Base-by-base conservation (phyloP, 92 coral and sea anemone species). In the Parazoanthus atlanticus region DNA sequence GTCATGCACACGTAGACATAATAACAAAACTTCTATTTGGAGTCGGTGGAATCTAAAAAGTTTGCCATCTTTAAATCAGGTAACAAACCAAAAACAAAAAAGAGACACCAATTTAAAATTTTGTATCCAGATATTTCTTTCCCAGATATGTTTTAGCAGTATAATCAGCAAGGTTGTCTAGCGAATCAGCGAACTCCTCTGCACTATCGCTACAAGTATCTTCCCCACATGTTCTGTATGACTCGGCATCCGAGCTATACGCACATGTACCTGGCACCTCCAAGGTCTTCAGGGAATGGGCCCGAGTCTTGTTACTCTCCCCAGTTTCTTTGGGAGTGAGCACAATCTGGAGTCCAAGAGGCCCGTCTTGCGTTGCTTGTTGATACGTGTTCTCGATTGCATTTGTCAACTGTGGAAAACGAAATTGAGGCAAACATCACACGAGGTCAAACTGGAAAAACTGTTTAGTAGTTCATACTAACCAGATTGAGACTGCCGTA, bases 131-230 rank as follows among this genome's bases (percentile, higher is more conserved):
- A 47, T 71, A 84, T 16, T 84, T 84, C 17, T 28, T 71, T 49
- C 87, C 87, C 78, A 84, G 41, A 84, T 84, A 70, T 8, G 87
- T 7, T 32, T 84, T 84, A 23, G 87, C 78, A 70, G 2, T 84
- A 9, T 26, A 84, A 70, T 84, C 78, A 30, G 78, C 38, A 67
- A 84, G 78, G 36, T 43, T 84, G 32, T 84, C 87, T 70, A 84
- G 41, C 30, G 78, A 69, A 31, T 84, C 87, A 23, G 87, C 58
- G n/a, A 84, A 84, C 76, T 84, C 87, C 6, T 84, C 87, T 40
- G 66, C 87, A 70, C 87, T 84, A 43, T 84, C 87, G 26, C 87
- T 84, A 52, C 87, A 84, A 47, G 87, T 84, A 47, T 84, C 87
- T 70, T 84, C 87, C 64, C 87, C 87, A 46, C 87, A 84, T 47